Percentiles rank a stretch among this genome's conserved stretches.
Evolutionary conservation across 1,140 invertebrate species (phyloP).

Genomic region (Luehdorfia chinensis): DNA sequence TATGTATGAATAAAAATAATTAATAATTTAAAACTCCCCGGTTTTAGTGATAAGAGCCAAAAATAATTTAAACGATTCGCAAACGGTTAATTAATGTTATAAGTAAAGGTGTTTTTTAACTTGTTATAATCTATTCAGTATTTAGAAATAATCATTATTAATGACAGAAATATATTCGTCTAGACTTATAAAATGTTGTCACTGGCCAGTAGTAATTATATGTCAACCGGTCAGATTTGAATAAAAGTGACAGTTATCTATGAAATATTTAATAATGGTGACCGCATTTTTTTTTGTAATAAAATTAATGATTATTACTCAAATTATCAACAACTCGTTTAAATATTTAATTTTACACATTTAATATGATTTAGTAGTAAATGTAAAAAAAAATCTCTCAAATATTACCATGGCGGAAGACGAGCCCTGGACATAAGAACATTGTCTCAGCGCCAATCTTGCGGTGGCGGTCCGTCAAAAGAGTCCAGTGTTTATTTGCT

Average conservation of each 20-base stretch:
- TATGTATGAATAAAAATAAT: too few species aligned
- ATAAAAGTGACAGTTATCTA: slow-evolving; percentile 9
- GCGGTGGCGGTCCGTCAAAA: slow-evolving; percentile 52
- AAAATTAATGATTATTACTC: slow-evolving; percentile 3
- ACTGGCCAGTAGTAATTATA: slow-evolving; percentile 3
- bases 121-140: too few species aligned
- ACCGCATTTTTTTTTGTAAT: background rate
- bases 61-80: too few species aligned
- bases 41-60: too few species aligned
- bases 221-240: slow-evolving; percentile 10
- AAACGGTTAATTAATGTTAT: too few species aligned
- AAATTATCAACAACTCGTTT: background rate
- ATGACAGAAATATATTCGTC: slow-evolving; percentile 10
- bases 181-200: slow-evolving; percentile 11
- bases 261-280: slow-evolving; percentile 3
- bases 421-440: slow-evolving; percentile 19
- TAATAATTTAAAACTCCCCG: too few species aligned
- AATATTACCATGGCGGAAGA: slow-evolving; percentile 4
- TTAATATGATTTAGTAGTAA: background rate
- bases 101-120: slow-evolving; percentile 39
- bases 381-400: background rate
- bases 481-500: slow-evolving; percentile 49
- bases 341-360: too few species aligned
- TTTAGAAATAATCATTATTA: slow-evolving; percentile 1
- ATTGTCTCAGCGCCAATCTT: slow-evolving; percentile 47